Base-by-base conservation (phyloP, 1,140 invertebrate genomes). In the Aethina tumida region DNA sequence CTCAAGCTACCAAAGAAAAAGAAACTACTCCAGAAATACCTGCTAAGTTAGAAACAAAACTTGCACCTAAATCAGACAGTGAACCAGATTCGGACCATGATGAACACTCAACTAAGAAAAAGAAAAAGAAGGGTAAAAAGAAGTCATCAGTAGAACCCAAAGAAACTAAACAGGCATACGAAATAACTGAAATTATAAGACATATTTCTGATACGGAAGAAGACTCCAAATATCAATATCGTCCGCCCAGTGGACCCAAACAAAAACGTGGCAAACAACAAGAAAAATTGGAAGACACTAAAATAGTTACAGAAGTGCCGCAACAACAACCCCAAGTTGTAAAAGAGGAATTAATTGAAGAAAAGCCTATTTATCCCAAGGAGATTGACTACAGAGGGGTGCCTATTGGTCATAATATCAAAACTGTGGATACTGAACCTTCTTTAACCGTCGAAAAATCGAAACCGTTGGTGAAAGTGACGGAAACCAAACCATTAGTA, bases 61-160 rank as follows among this genome's bases (percentile, higher is more conserved):
- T 13, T 24, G 26, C 19, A 24, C 9, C 14, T 12, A 24, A 37
- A 17, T 18, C 27, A 6, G 31, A 39, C n/a, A 16, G 16, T 7
- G 43, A 35, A 2, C n/a, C 21, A 2, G 29, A 41, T 12, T 27
- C 28, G 7, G 41, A 19, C 20, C 31, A 37, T 15, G 41, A 43
- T 18, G 37, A 45, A 12, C n/a, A n/a, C n/a, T 35, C 16, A 8
- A 13, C 17, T 9, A 47, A 42, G 21, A 46, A 47, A 31, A 42
- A 39, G 3, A 49, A 49, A 36, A 42, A 45, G 25, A 49, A 49
- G 26, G 35, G 39, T 9, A 38, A 42, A 28, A 46, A 47, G 25
- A 35, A 40, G 41, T 41, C 35, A 17, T 24, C 46, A 45, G 10
- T 27, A n/a, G 38, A 50, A 42, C 22, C 44, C 28, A 39, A 9